phyloP scores from a whole-genome alignment of 2,113 vertebrate species.

The Paralichthys olivaceus region DNA sequence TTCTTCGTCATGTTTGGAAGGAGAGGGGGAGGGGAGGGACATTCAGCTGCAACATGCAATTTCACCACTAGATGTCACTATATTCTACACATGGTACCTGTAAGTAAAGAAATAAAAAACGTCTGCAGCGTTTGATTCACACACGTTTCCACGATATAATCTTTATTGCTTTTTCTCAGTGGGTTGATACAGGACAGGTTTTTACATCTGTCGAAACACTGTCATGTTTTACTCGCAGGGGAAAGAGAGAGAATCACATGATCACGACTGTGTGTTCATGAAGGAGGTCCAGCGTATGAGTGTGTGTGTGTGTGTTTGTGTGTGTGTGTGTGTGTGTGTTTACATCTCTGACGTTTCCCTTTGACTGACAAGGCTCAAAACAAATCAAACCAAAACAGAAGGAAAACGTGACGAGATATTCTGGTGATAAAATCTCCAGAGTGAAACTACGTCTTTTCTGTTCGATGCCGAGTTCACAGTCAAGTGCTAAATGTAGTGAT shows the following conservation, averaged over 20 bases:
- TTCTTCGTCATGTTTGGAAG: too few species aligned
- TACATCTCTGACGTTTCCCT: not conserved
- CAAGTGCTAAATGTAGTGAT: constrained; percentile 97
- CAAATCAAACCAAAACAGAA: not conserved
- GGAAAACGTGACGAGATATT: not conserved
- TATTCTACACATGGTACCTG: too few species aligned
- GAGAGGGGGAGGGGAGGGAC: too few species aligned
- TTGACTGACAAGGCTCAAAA: not conserved
- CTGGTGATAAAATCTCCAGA: not conserved
- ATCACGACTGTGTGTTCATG: constrained; percentile 78
- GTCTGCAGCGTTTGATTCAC: constrained; percentile 53
- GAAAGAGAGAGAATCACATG: constrained; percentile 67
- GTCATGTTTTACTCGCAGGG: constrained; percentile 69
- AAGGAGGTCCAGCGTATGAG: constrained; percentile 87
- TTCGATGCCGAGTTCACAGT: constrained; percentile 87
- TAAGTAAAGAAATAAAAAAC: not conserved
- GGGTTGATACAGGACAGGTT: constrained; percentile 94
- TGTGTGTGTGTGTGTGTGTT: constrained; percentile 3
- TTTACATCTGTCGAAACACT: constrained; percentile 85
- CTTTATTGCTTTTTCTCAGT: constrained; percentile 94
- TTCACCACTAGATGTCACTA: too few species aligned
- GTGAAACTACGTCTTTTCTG: constrained; percentile 35
- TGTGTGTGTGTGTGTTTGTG: not conserved
- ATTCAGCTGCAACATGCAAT: too few species aligned
- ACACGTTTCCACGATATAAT: constrained; percentile 85